Evolutionary conservation across 2,113 vertebrate genomes (phyloP).

Genomic region (Scatophagus argus): DNA sequence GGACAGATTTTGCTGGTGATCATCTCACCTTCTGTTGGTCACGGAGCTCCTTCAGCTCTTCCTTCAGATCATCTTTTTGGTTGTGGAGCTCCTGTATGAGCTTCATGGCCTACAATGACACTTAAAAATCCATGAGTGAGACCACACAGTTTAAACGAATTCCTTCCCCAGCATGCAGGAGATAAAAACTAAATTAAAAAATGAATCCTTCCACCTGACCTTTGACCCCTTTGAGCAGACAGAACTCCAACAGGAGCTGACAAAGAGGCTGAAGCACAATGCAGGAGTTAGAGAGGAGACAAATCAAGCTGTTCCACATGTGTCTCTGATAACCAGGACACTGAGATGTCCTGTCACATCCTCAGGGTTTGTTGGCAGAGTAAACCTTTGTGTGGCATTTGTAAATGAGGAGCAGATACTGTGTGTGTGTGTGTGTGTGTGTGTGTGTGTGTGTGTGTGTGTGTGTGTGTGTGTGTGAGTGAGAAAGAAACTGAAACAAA

Average conservation of each 20-base stretch:
- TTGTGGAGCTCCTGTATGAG: slow-evolving; percentile 76
- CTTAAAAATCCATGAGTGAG: neutral
- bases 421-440: slow-evolving; percentile 35
- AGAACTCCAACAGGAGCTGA: neutral
- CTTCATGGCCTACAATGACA: slow-evolving; percentile 46
- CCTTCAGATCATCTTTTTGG: slow-evolving; percentile 65
- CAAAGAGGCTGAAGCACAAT: neutral
- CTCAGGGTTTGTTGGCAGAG: slow-evolving; percentile 26
- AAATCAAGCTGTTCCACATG: slow-evolving; percentile 9
- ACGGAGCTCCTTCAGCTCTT: slow-evolving; percentile 64
- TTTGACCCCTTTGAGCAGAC: slow-evolving; percentile 17
- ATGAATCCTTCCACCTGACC: slow-evolving; percentile 25
- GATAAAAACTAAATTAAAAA: too few relatives aligned
- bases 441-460: slow-evolving; percentile 27
- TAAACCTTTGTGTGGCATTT: too few relatives aligned
- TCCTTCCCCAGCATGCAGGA: neutral
- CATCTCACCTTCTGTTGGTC: slow-evolving; percentile 48
- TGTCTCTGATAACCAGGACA: neutral
- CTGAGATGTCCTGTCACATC: slow-evolving; percentile 15
- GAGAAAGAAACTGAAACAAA: slow-evolving; percentile 7
- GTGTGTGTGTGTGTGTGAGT: slow-evolving; percentile 6
- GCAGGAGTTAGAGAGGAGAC: neutral
- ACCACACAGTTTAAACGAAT: neutral
- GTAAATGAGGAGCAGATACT: too few relatives aligned
- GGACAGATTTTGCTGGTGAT: neutral